Conservation (phyloP, 1,140 invertebrate species). For the Drosophila sp. region DNA sequence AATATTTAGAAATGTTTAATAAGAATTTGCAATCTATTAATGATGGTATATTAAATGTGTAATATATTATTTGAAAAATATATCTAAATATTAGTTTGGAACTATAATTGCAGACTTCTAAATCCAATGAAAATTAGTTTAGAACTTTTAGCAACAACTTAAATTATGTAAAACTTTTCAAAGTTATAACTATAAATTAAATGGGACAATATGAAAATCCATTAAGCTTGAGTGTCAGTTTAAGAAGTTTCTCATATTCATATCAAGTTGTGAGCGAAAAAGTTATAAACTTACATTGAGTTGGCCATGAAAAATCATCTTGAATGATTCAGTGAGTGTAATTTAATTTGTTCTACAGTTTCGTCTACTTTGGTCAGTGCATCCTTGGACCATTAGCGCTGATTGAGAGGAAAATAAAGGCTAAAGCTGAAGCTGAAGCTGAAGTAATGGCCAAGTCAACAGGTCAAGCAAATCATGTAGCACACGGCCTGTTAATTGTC, state of each 20-base stretch:
- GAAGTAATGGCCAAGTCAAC: conserved; percentile 9
- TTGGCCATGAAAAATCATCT: too few relatives aligned
- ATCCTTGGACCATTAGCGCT: conserved; percentile 26
- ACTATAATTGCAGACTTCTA: too few relatives aligned
- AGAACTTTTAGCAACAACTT: too few relatives aligned
- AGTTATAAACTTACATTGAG: conserved; percentile 24
- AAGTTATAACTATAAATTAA: not conserved
- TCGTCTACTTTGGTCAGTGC: not conserved
- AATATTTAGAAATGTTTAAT: too few relatives aligned
- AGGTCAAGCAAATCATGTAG: conserved; percentile 14
- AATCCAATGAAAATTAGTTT: too few relatives aligned
- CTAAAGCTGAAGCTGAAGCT: too few relatives aligned
- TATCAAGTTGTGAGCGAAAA: not conserved
- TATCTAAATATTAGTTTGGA: too few relatives aligned
- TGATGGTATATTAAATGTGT: too few relatives aligned
- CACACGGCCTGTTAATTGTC: conserved; percentile 15
- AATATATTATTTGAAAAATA: too few relatives aligned
- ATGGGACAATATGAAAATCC: not conserved
- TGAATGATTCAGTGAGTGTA: too few relatives aligned
- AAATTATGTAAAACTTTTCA: not conserved
- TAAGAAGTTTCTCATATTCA: conserved; percentile 22
- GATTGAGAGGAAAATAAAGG: conserved; percentile 8
- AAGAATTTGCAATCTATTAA: too few relatives aligned
- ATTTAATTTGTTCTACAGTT: too few relatives aligned
- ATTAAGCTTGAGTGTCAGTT: conserved; percentile 21